Percentiles rank a stretch among this genome's conserved stretches.
phyloP scores from a whole-genome alignment of 1,140 invertebrate genomes.

The Formica exsecta region DNA sequence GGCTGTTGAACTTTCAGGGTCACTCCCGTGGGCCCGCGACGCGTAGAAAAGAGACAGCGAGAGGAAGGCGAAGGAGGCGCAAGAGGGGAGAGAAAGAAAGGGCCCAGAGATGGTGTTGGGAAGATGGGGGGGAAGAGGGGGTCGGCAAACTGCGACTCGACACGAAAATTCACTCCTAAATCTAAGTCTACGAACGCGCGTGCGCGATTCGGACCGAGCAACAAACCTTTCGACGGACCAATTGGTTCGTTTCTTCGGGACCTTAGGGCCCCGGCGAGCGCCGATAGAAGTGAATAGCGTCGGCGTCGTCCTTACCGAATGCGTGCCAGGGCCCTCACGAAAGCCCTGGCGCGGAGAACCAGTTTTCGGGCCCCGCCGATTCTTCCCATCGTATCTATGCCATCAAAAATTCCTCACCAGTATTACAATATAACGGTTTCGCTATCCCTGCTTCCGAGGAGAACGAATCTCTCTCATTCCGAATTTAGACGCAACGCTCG shows the following conservation, averaged over 20 bases:
- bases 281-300: constrained; percentile 50
- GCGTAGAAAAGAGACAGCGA: constrained; percentile 64
- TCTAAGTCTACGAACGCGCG: constrained; percentile 65
- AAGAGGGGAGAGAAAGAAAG: not conserved
- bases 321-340: constrained; percentile 50
- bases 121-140: not conserved
- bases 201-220: constrained; percentile 63
- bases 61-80: constrained; percentile 13
- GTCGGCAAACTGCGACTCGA: constrained; percentile 31
- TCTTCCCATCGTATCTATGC: constrained; percentile 22
- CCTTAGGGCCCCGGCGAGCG: constrained; percentile 4
- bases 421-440: constrained; percentile 58
- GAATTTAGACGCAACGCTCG: constrained; percentile 51
- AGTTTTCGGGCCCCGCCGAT: constrained; percentile 68
- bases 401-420: constrained; percentile 37
- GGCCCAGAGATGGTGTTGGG: not conserved
- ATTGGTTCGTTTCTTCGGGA: constrained; percentile 48
- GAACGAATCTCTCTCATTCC: constrained; percentile 59
- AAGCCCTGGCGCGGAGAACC: constrained; percentile 66
- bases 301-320: constrained; percentile 42
- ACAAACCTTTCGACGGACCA: constrained; percentile 38
- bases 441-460: constrained; percentile 16
- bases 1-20: constrained; percentile 86
- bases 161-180: constrained; percentile 81
- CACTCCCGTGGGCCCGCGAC: constrained; percentile 74